Evolutionary conservation across 1,140 invertebrate genomes (phyloP).

Genomic region (Brachionus rubens): DNA sequence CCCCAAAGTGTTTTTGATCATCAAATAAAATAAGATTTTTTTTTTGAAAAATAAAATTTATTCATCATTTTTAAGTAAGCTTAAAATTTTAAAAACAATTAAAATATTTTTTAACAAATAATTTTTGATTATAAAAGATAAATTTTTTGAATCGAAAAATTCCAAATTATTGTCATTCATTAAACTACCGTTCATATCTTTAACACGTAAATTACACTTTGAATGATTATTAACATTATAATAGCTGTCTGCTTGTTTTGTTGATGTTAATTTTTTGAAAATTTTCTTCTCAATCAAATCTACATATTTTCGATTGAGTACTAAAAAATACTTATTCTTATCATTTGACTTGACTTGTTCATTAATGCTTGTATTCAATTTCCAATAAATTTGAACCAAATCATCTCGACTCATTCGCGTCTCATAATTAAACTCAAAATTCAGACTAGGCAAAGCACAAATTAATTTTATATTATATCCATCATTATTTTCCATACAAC

Average conservation of each 20-base stretch:
- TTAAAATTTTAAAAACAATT: slow-evolving; percentile 14
- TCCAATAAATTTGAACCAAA: neutral
- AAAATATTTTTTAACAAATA: slow-evolving; percentile 19
- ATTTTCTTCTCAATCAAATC: slow-evolving; percentile 12
- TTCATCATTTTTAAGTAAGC: neutral
- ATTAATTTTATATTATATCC: slow-evolving; percentile 12
- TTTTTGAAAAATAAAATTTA: neutral
- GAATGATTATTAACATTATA: neutral
- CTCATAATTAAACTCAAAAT: neutral
- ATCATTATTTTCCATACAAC: slow-evolving; percentile 7
- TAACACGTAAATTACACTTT: neutral
- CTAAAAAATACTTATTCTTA: neutral
- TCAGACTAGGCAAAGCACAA: neutral
- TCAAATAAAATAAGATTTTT: too few species aligned
- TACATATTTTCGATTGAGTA: neutral
- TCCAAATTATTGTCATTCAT: slow-evolving; percentile 7
- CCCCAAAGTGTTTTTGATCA: too few species aligned
- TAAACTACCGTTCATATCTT: neutral
- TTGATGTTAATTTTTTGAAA: neutral
- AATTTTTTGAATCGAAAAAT: slow-evolving; percentile 5
- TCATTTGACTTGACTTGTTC: neutral
- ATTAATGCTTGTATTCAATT: neutral
- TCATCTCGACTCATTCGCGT: neutral
- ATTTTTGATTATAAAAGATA: neutral
- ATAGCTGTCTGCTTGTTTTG: neutral